Percentiles rank a stretch among this genome's conserved stretches.
Evolutionary conservation across 2,113 vertebrate genomes (phyloP).

Genomic region (Strigops habroptila): DNA sequence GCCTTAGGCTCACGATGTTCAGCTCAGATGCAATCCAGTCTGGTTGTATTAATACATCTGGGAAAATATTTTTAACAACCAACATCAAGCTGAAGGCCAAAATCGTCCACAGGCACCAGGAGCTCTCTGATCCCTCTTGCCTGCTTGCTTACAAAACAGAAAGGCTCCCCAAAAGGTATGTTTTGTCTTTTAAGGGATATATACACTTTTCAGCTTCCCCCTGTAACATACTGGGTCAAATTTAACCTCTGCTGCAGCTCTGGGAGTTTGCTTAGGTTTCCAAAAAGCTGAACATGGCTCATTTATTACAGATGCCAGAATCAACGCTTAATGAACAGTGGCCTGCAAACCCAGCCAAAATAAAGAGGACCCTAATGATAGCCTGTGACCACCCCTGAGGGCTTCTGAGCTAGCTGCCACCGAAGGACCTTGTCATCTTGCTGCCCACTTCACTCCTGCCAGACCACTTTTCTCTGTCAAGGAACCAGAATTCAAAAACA

Average conservation of each 20-base stretch:
- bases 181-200: background rate
- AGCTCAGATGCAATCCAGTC: conserved; percentile 60
- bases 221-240: background rate
- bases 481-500: background rate
- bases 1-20: conserved; percentile 68
- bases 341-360: background rate
- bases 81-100: conserved; percentile 55
- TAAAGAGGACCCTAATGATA: background rate
- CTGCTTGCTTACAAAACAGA: background rate
- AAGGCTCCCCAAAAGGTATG: background rate
- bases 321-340: background rate
- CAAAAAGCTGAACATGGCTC: background rate
- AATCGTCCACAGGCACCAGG: background rate
- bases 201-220: background rate
- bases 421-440: background rate
- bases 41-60: conserved; percentile 57
- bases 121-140: background rate
- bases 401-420: background rate
- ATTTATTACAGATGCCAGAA: background rate
- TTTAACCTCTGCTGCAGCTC: background rate
- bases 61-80: conserved; percentile 60
- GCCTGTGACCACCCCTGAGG: background rate
- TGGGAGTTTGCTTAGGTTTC: background rate
- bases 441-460: background rate
- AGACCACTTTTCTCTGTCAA: background rate